A percentile compares a stretch with the other conserved stretches of the same genome.
Evolutionary conservation across 2,888 invertebrate genomes (phyloP).

Genomic region (Drosophila silvestris): DNA sequence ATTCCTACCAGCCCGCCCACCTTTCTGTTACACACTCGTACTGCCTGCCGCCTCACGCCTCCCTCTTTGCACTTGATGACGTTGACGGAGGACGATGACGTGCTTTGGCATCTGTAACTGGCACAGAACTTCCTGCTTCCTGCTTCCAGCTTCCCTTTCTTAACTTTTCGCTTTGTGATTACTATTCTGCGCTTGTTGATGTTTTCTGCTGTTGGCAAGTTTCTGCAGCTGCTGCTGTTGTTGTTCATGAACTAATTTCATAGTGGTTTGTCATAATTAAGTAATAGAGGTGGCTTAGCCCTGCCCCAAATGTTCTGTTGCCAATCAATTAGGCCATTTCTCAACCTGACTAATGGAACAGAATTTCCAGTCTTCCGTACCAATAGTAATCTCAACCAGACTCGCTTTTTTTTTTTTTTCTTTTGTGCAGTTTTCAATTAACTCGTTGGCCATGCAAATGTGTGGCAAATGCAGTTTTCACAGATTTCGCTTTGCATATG

Average conservation of each 20-base stretch:
- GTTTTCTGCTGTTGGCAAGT: slow-evolving; percentile 12
- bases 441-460: slow-evolving; percentile 10
- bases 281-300: slow-evolving; percentile 22
- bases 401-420: slow-evolving; percentile 3
- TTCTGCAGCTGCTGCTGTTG: slow-evolving; percentile 16
- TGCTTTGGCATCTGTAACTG: slow-evolving; percentile 72
- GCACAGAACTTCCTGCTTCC: slow-evolving; percentile 74
- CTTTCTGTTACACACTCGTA: neutral
- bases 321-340: slow-evolving; percentile 57
- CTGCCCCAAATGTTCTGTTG: neutral
- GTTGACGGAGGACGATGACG: slow-evolving; percentile 55
- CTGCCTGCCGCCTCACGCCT: neutral
- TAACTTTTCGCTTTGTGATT: slow-evolving; percentile 35
- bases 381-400: slow-evolving; percentile 8
- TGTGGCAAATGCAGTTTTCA: slow-evolving; percentile 50
- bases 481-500: slow-evolving; percentile 32
- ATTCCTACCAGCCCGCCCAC: slow-evolving; percentile 37
- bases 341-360: slow-evolving; percentile 51
- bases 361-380: slow-evolving; percentile 19
- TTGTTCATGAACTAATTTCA: slow-evolving; percentile 70
- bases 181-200: slow-evolving; percentile 23
- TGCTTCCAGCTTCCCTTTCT: slow-evolving; percentile 1
- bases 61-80: slow-evolving; percentile 26
- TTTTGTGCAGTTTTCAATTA: slow-evolving; percentile 49
- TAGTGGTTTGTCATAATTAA: slow-evolving; percentile 49